Evolutionary conservation across 2,113 vertebrate genomes (phyloP).

Genomic region (Uria aalge): DNA sequence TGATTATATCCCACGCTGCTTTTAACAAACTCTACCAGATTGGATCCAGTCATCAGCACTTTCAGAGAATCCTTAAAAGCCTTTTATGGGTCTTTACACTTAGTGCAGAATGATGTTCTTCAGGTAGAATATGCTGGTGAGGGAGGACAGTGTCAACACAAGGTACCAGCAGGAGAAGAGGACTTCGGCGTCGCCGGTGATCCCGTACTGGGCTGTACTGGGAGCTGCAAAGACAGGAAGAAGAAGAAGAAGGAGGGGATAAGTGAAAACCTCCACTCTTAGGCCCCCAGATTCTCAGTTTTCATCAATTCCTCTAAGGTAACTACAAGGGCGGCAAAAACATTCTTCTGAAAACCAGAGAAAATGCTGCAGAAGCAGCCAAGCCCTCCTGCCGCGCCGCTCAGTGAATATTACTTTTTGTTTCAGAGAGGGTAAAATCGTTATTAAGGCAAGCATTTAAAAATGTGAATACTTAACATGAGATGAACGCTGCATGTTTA

Average conservation of each 20-base stretch:
- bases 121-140: constrained; percentile 93
- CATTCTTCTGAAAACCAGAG: background rate
- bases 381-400: background rate
- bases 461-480: background rate
- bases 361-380: accelerated
- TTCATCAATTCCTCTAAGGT: background rate
- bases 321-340: background rate
- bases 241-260: constrained; percentile 63
- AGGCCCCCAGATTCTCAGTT: background rate
- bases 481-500: background rate
- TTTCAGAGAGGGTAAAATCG: background rate
- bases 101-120: constrained; percentile 87
- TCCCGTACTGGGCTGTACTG: constrained; percentile 94
- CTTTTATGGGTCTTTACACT: constrained; percentile 88
- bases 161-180: constrained; percentile 93
- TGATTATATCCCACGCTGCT: constrained; percentile 89
- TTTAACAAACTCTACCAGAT: constrained; percentile 92
- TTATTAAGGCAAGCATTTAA: background rate
- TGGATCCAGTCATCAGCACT: constrained; percentile 90
- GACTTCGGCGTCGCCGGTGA: constrained; percentile 87
- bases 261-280: background rate
- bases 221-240: constrained; percentile 84
- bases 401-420: background rate
- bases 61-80: constrained; percentile 90
- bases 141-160: constrained; percentile 90